Percentiles rank a stretch among this genome's conserved stretches.
Evolutionary conservation across 2,113 vertebrate species (phyloP).

Genomic region (Lonchura striata): DNA sequence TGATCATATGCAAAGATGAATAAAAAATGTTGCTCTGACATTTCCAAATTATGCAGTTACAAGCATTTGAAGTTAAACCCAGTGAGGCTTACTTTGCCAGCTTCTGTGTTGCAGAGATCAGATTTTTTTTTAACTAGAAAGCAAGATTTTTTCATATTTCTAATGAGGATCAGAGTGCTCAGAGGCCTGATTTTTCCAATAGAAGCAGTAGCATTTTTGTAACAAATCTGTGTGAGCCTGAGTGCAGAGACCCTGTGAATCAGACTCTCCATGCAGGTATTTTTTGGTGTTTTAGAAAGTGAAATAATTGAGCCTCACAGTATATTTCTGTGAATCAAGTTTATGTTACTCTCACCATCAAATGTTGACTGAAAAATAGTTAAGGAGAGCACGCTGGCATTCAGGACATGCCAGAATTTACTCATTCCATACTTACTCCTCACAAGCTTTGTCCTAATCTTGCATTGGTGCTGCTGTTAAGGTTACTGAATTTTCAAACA

Average conservation of each 20-base stretch:
- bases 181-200: neutral
- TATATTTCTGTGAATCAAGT: neutral
- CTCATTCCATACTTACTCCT: neutral
- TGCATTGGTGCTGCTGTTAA: fast-evolving
- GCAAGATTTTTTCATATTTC: neutral
- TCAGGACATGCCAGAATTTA: neutral
- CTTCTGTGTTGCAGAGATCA: neutral
- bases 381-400: neutral
- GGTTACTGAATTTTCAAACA: neutral
- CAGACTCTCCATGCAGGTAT: neutral
- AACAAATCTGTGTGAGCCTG: neutral
- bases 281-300: neutral
- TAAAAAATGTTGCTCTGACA: neutral
- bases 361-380: neutral
- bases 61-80: constrained; percentile 34
- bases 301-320: neutral
- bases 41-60: constrained; percentile 3
- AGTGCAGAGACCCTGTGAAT: neutral
- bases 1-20: constrained; percentile 23
- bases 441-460: neutral
- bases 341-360: neutral
- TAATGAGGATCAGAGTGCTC: neutral
- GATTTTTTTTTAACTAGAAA: neutral
- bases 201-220: neutral
- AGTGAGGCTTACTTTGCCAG: neutral